Conservation (phyloP, 2,888 invertebrate species). For the Drosophila longiperda region DNA sequence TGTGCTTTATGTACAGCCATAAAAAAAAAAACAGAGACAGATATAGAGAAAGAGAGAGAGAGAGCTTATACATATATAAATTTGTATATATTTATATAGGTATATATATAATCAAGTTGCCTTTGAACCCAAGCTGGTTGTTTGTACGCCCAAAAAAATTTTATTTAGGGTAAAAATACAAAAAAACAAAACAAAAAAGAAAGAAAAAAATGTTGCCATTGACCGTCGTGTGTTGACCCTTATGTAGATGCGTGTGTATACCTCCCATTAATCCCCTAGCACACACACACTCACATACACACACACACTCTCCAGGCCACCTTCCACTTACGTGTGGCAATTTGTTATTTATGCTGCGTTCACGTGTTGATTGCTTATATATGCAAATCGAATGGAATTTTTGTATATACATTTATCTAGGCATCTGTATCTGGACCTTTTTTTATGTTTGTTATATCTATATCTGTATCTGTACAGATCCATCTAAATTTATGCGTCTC, state of each 20-base stretch:
- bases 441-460: slow-evolving; percentile 11
- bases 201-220: slow-evolving; percentile 42
- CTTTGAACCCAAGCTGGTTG: slow-evolving; percentile 23
- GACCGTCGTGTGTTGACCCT: slow-evolving; percentile 52
- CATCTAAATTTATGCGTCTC: slow-evolving; percentile 40
- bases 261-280: not conserved
- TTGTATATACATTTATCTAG: slow-evolving; percentile 28
- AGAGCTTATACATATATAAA: slow-evolving; percentile 12
- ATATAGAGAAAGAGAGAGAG: slow-evolving; percentile 2
- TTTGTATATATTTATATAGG: not conserved
- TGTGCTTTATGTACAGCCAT: slow-evolving; percentile 69
- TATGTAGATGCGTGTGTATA: slow-evolving; percentile 10
- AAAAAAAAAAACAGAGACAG: slow-evolving; percentile 41
- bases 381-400: slow-evolving; percentile 61
- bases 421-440: slow-evolving; percentile 20
- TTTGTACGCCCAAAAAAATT: slow-evolving; percentile 33
- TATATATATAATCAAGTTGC: slow-evolving; percentile 5
- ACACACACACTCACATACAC: not conserved
- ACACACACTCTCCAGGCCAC: not conserved
- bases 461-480: slow-evolving; percentile 37
- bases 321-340: slow-evolving; percentile 46
- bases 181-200: not conserved
- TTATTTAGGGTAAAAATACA: slow-evolving; percentile 24
- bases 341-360: slow-evolving; percentile 75
- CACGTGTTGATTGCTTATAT: slow-evolving; percentile 77